phyloP scores from a whole-genome alignment of 2,113 vertebrate species.

The Salvelinus namaycush region DNA sequence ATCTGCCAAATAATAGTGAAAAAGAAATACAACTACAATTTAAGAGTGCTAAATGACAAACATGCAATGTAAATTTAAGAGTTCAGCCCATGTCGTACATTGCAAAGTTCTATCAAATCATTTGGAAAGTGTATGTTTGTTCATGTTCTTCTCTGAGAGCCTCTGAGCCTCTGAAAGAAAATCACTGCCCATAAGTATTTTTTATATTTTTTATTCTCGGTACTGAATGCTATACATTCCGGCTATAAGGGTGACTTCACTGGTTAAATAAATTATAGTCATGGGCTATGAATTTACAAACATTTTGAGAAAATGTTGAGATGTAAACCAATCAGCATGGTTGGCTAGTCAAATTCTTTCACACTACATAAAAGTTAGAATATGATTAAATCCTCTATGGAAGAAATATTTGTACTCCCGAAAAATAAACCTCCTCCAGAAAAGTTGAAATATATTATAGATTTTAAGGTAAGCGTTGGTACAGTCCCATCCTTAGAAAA shows the following conservation, averaged over 20 bases:
- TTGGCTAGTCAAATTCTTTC: slow-evolving; percentile 43
- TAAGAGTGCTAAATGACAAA: slow-evolving; percentile 4
- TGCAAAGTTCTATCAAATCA: slow-evolving; percentile 37
- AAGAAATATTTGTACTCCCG: slow-evolving; percentile 52
- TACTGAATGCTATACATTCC: no score
- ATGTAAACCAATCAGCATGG: slow-evolving; percentile 52
- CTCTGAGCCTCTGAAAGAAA: not conserved
- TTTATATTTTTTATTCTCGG: not conserved
- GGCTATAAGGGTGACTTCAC: no score
- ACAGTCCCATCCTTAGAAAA: slow-evolving; percentile 14
- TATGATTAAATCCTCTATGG: slow-evolving; percentile 35
- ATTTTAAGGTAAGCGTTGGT: not conserved
- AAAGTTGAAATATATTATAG: not conserved
- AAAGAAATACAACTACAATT: not conserved
- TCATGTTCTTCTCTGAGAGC: slow-evolving; percentile 29
- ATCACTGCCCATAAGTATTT: not conserved
- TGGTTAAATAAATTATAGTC: no score
- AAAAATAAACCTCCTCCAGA: not conserved
- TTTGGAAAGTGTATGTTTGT: slow-evolving; percentile 20
- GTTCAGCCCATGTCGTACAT: slow-evolving; percentile 71
- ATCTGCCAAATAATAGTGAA: not conserved
- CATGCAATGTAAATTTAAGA: no score
- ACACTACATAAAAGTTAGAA: slow-evolving; percentile 43
- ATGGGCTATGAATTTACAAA: slow-evolving; percentile 2
- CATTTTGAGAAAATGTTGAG: slow-evolving; percentile 36